Evolutionary conservation across 2,888 invertebrate species (phyloP), one percentile per base, ranked within the genome.

Genomic region (Eupithecia pulchellata): DNA sequence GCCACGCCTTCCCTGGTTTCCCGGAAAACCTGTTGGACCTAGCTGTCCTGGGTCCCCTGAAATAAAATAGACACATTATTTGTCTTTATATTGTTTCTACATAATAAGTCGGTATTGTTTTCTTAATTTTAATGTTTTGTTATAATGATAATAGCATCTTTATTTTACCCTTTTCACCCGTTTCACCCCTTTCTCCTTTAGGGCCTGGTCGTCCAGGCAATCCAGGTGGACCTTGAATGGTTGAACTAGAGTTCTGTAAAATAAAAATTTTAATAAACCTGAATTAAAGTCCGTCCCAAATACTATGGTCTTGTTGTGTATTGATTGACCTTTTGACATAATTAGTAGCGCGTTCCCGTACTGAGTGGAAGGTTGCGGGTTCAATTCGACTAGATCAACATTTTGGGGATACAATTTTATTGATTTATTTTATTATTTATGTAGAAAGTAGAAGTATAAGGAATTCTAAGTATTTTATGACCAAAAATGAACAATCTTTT

Each of bases 181-280:
- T 29, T 1, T 89, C 89, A 2, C 93, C 93, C 69, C 85, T 91
- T 0, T 89, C 88, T 4, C 93, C 93, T 73, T 82, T 90, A 0
- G 72, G 75, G 0, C 92, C 92, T 0, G 75, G 78, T 17, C 69
- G 74, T 2, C 91, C 91, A 0, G 74, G 85, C 78, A 77, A 79
- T 0, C 91, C 91, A 1, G 79, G 81, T 0, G 80, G 80, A 5
- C 85, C 84, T 17, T 70, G 71, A 0, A 76, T 66, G 6, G 75
- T 81, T 11, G 78, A 61, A 8, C 81, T 78, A 27, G 86, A 80
- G n/a, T 20, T 36, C 61, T 61, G 61, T 32, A 29, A 29, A 57
- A 29, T 9, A 27, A 55, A 25, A 55, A 13, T 25, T 25, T 36
- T n/a, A n/a, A n/a, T n/a, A n/a, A n/a, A n/a, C n/a, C n/a, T n/a